Percentiles rank a stretch among this genome's conserved stretches.
Evolutionary conservation across 2,797 vertebrate species (phyloP).

Genomic region (Tragelaphus oryx): DNA sequence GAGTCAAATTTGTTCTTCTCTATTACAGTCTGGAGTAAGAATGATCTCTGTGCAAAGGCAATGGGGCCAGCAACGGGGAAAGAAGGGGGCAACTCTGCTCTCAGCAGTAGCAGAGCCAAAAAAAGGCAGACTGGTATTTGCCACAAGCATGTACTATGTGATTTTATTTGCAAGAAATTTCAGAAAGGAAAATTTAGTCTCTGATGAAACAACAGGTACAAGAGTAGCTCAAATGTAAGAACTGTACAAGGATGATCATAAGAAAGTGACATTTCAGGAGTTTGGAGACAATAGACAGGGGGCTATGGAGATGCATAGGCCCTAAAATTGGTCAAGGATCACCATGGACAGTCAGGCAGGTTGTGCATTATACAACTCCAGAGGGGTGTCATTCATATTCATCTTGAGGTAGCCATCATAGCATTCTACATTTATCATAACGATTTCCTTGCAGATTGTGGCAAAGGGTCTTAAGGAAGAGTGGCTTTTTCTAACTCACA

Average conservation of each 20-base stretch:
- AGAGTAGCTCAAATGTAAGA: neutral
- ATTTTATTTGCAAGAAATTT: neutral
- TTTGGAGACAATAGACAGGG: neutral
- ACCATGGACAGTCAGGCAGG: neutral
- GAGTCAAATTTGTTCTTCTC: neutral
- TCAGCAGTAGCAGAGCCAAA: neutral
- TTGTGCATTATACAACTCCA: neutral
- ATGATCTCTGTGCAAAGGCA: neutral
- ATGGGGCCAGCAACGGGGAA: neutral
- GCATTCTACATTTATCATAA: no score
- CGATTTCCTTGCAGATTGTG: neutral
- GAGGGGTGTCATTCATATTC: neutral
- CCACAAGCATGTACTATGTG: rapidly evolving
- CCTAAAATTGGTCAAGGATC: neutral
- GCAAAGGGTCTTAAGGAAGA: neutral
- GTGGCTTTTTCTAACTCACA: neutral
- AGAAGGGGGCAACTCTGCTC: neutral
- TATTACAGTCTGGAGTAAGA: neutral
- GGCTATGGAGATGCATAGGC: neutral
- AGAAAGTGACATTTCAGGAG: neutral
- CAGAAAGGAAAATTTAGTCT: neutral
- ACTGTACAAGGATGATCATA: neutral
- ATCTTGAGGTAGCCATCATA: neutral
- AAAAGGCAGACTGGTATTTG: rapidly evolving
- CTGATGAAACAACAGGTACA: neutral